Conservation (phyloP, 1,140 invertebrate species). For the Paracyclopina nana region DNA sequence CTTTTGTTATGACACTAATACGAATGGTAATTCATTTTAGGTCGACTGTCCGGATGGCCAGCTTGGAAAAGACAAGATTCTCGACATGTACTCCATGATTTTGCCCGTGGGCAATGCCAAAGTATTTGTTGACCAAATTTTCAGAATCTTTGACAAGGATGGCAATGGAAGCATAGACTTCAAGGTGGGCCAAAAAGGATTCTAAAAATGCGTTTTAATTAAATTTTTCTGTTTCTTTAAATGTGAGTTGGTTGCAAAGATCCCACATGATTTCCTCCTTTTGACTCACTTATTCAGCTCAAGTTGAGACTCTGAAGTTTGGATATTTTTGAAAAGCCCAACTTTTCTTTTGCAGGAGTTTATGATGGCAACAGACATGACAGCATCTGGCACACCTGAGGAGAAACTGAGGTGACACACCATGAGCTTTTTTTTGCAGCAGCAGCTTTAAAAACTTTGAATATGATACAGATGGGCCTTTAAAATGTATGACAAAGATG, state of each 20-base stretch:
- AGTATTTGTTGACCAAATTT: constrained; percentile 71
- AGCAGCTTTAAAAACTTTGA: not conserved
- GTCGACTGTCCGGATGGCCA: constrained; percentile 11
- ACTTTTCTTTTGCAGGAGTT: constrained; percentile 7
- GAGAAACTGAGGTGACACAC: constrained; percentile 5
- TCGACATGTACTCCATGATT: constrained; percentile 13
- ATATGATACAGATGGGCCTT: constrained; percentile 10
- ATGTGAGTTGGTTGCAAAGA: not conserved
- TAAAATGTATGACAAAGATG: constrained; percentile 16
- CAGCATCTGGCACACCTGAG: constrained; percentile 5
- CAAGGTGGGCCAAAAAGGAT: not conserved
- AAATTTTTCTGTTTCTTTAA: not conserved
- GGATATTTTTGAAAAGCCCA: not conserved
- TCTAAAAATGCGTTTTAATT: not conserved
- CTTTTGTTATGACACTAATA: not conserved
- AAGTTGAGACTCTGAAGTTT: not conserved
- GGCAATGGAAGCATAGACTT: constrained; percentile 62
- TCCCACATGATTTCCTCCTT: not conserved
- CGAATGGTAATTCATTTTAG: too few species aligned
- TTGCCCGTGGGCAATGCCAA: constrained; percentile 10
- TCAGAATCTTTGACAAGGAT: constrained; percentile 81
- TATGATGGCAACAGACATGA: constrained; percentile 15
- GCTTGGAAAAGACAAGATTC: constrained; percentile 8
- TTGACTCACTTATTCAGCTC: not conserved
- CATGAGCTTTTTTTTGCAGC: not conserved